Conservation (phyloP, 2,888 invertebrate genomes). For the Abrostola tripartita region DNA sequence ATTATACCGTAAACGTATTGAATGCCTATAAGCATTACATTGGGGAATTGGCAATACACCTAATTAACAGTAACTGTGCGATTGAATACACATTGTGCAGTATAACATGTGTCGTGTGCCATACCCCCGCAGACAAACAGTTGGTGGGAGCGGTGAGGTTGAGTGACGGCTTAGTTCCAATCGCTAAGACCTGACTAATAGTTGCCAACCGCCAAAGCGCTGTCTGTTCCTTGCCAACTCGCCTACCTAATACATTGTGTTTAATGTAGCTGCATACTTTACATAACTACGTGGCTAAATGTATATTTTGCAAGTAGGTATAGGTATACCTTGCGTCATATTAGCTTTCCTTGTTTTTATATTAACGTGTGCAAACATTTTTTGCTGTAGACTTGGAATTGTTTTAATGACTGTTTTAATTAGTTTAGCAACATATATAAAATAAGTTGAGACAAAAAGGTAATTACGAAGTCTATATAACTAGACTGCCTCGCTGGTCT, state of each 20-base stretch:
- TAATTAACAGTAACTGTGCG: constrained; percentile 32
- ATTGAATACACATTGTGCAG: constrained; percentile 26
- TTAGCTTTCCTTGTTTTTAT: too few species aligned
- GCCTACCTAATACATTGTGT: constrained; percentile 7
- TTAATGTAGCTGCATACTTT: neutral
- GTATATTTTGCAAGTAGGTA: neutral
- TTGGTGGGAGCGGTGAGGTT: constrained; percentile 6
- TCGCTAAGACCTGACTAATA: constrained; percentile 31
- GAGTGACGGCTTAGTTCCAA: constrained; percentile 34
- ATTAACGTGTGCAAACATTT: too few species aligned
- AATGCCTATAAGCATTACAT: constrained; percentile 16
- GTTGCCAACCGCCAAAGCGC: constrained; percentile 22
- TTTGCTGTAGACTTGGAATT: too few species aligned
- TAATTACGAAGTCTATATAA: too few species aligned
- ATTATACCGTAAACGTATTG: constrained; percentile 1
- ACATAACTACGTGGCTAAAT: neutral
- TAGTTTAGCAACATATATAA: too few species aligned
- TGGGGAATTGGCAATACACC: constrained; percentile 25
- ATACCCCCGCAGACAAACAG: constrained; percentile 30
- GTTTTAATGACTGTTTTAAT: too few species aligned
- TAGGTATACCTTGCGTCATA: neutral
- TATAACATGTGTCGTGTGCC: constrained; percentile 29
- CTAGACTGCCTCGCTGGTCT: too few species aligned
- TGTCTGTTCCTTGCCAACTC: constrained; percentile 37
- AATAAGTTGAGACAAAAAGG: too few species aligned